These are phyloP conservation scores for Otocyon megalotis DNA, from an alignment of 2,113 vertebrate species.

Conservation along the genomic window DNA sequence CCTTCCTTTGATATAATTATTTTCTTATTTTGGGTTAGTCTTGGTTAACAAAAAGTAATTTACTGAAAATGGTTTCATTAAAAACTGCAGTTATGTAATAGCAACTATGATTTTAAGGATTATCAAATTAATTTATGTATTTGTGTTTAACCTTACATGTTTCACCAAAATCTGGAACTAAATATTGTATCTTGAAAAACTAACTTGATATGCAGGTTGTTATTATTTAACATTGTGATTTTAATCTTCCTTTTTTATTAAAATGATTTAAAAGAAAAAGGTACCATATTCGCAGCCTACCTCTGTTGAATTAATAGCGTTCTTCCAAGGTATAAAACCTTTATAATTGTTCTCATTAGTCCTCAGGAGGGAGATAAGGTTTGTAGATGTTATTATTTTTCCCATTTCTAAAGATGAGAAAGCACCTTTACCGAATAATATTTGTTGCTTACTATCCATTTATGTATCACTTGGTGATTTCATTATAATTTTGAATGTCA, in stretches of 20 bases:
- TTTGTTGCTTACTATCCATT: not conserved
- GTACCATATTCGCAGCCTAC: not conserved
- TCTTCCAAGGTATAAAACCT: not conserved
- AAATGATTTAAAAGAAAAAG: not conserved
- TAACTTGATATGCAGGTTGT: not conserved
- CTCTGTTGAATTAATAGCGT: not conserved
- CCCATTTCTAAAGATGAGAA: not conserved
- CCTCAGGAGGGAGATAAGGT: not conserved
- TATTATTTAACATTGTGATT: not conserved
- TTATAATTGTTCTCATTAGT: not conserved
- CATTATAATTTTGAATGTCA: slow-evolving; percentile 42
- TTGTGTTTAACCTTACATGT: slow-evolving; percentile 2
- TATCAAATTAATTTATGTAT: not conserved
- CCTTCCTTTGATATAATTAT: slow-evolving; percentile 9
- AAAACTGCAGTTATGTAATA: not conserved
- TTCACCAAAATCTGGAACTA: not conserved
- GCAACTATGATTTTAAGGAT: slow-evolving; percentile 38
- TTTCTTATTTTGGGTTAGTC: slow-evolving; percentile 49
- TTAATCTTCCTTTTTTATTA: not conserved
- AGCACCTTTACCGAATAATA: not conserved
- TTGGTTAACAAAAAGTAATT: slow-evolving; percentile 33
- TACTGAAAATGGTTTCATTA: slow-evolving; percentile 2
- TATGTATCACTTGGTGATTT: not conserved
- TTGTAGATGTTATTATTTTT: not conserved
- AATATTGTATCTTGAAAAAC: not conserved